These are phyloP conservation scores for Neuroscelio doddi DNA, from an alignment of 2,888 invertebrate species.

Conservation along the genomic window DNA sequence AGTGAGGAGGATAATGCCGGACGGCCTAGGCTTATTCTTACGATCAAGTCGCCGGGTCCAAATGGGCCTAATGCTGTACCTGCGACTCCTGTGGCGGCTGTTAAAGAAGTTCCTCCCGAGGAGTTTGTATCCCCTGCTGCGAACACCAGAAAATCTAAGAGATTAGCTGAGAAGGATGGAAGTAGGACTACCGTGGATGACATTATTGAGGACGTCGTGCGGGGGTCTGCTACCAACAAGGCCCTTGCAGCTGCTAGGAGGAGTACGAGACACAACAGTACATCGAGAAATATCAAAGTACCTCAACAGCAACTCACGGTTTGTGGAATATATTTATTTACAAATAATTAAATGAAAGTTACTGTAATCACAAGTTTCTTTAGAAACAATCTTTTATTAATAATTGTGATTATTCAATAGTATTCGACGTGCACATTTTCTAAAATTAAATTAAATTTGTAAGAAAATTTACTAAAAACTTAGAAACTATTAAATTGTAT, in stretches of 20 bases:
- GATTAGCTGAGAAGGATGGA: constrained; percentile 85
- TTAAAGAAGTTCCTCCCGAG: constrained; percentile 74
- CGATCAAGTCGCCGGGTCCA: constrained; percentile 83
- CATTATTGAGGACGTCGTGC: constrained; percentile 91
- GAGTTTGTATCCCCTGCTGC: constrained; percentile 75
- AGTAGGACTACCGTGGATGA: constrained; percentile 87
- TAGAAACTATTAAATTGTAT: too few relatives aligned
- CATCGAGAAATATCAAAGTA: constrained; percentile 59
- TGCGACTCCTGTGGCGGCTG: constrained; percentile 70
- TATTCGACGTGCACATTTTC: too few relatives aligned
- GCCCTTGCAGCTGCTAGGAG: constrained; percentile 72
- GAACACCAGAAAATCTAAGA: constrained; percentile 86
- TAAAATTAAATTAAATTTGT: too few relatives aligned
- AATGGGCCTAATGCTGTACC: constrained; percentile 69
- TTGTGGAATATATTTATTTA: too few relatives aligned
- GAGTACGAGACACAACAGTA: constrained; percentile 74
- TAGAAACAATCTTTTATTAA: too few relatives aligned
- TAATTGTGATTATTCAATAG: too few relatives aligned
- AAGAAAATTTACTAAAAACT: too few relatives aligned
- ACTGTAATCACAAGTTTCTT: too few relatives aligned
- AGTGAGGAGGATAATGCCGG: constrained; percentile 81
- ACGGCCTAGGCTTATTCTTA: constrained; percentile 84
- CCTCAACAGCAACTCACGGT: constrained; percentile 43
- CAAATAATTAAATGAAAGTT: too few relatives aligned
- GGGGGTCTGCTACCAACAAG: constrained; percentile 75